These are phyloP conservation scores for Rhincodon typus DNA, from an alignment of 2,797 vertebrate genomes.

Conservation along the genomic window DNA sequence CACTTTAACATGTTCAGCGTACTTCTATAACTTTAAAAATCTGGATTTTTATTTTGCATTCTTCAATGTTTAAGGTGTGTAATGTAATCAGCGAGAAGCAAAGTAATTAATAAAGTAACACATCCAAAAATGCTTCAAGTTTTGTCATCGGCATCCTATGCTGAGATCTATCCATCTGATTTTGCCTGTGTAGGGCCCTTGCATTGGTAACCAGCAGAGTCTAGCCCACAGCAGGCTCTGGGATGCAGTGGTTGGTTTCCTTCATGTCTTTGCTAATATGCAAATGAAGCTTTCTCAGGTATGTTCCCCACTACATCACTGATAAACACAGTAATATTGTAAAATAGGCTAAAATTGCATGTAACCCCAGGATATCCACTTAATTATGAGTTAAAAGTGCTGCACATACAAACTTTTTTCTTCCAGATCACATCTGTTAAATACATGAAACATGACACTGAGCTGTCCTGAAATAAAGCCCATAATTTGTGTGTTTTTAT, in stretches of 20 bases:
- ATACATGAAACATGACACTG: not conserved
- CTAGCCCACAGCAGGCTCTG: slow-evolving; percentile 92
- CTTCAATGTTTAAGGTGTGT: not conserved
- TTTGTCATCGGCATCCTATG: not conserved
- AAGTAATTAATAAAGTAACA: not conserved
- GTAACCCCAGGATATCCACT: too few relatives aligned
- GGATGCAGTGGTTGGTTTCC: slow-evolving; percentile 95
- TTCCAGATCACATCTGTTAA: not conserved
- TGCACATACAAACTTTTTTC: not conserved
- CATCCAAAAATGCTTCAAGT: not conserved
- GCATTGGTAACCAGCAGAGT: slow-evolving; percentile 93
- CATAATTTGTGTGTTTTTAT: too few relatives aligned
- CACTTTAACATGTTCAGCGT: not conserved
- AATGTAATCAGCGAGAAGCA: not conserved
- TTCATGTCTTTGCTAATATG: slow-evolving; percentile 99
- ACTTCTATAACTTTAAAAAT: not conserved
- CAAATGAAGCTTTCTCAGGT: slow-evolving; percentile 99
- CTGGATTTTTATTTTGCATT: not conserved
- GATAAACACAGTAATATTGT: not conserved
- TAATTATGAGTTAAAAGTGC: not conserved
- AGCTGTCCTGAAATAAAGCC: not conserved
- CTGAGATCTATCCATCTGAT: not conserved
- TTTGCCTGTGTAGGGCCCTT: slow-evolving; percentile 71
- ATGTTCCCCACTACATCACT: slow-evolving; percentile 40
- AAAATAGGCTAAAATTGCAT: not conserved